Conservation (phyloP, 2,113 vertebrate genomes). For the Pica pica region DNA sequence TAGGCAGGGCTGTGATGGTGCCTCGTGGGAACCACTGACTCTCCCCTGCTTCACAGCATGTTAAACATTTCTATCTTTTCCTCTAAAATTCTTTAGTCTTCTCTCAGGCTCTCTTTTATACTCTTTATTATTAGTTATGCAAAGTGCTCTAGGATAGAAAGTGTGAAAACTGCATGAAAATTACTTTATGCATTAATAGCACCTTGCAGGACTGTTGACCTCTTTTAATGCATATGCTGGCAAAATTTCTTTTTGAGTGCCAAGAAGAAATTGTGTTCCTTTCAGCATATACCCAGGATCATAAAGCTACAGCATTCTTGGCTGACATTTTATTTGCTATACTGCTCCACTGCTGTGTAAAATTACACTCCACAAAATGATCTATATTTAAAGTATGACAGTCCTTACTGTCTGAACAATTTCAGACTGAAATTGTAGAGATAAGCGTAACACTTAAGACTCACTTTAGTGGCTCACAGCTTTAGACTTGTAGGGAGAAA, state of each 20-base stretch:
- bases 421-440: neutral
- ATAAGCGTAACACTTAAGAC: neutral
- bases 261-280: neutral
- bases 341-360: neutral
- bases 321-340: neutral
- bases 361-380: neutral
- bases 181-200: neutral
- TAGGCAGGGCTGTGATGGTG: neutral
- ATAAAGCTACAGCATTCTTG: neutral
- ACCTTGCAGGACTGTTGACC: neutral
- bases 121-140: neutral
- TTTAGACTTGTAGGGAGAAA: neutral
- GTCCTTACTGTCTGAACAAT: neutral
- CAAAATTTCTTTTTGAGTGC: neutral
- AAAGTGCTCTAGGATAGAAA: neutral
- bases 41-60: neutral
- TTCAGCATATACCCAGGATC: neutral
- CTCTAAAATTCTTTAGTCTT: neutral
- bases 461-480: neutral
- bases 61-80: accelerated
- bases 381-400: slow-evolving; percentile 40
- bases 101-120: neutral
- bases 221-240: neutral
- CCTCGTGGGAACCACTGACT: neutral
- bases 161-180: neutral